phyloP scores from a whole-genome alignment of 2,113 vertebrate genomes.

The Pyxicephalus adspersus region DNA sequence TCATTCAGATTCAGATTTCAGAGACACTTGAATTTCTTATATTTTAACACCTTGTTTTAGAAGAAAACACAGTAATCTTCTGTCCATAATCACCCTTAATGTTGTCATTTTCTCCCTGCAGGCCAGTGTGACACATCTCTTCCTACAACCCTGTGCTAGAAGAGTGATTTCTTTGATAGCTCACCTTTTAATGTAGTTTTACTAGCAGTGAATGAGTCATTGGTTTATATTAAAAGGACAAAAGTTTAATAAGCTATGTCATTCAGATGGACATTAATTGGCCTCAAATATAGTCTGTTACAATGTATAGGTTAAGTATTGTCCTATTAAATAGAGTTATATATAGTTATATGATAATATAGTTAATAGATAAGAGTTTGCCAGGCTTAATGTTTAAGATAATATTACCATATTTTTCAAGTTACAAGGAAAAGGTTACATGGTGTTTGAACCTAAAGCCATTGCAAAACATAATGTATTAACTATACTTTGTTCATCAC shows the following conservation, averaged over 20 bases:
- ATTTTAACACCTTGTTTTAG: background rate
- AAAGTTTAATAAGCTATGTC: constrained; percentile 20
- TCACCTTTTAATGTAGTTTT: constrained; percentile 15
- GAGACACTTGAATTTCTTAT: background rate
- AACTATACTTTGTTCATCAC: no score
- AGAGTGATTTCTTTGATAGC: constrained; percentile 1
- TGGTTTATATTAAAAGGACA: background rate
- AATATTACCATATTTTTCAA: background rate
- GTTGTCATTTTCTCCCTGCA: constrained; percentile 4
- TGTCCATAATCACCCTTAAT: constrained; percentile 13
- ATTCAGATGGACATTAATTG: constrained; percentile 6
- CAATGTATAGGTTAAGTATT: background rate
- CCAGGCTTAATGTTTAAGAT: background rate
- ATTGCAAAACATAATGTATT: no score
- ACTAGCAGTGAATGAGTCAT: constrained; percentile 1
- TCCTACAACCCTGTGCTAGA: background rate
- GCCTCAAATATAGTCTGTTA: background rate
- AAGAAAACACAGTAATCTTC: background rate
- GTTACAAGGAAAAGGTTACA: background rate
- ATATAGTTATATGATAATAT: no score
- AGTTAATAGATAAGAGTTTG: no score
- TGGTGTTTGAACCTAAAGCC: no score
- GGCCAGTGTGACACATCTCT: constrained; percentile 23
- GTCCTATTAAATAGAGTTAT: background rate
- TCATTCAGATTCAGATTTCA: background rate